A percentile compares a stretch with the other conserved stretches of the same genome.
phyloP scores from a whole-genome alignment of 2,113 vertebrate species.

The Spea multiplicata region DNA sequence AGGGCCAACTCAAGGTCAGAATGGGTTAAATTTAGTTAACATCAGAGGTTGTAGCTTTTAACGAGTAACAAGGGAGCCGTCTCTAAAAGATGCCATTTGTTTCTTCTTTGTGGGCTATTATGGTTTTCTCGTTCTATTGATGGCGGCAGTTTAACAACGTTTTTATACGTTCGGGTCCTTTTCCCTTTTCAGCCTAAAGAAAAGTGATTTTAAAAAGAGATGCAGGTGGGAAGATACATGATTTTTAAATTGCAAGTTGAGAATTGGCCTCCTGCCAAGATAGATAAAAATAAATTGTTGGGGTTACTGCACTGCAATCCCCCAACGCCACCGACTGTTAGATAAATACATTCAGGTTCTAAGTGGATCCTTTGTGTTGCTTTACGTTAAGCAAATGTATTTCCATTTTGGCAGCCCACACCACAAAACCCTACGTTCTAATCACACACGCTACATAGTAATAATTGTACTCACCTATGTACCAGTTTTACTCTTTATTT shows the following conservation, averaged over 20 bases:
- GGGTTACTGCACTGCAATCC: conserved; percentile 32
- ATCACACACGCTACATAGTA: conserved; percentile 11
- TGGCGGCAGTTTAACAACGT: conserved; percentile 76
- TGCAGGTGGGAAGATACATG: conserved; percentile 75
- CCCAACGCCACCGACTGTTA: not conserved
- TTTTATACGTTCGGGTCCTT: conserved; percentile 68
- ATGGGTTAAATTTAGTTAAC: conserved; percentile 76
- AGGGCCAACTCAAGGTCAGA: conserved; percentile 65
- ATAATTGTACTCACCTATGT: no score
- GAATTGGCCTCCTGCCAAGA: conserved; percentile 71
- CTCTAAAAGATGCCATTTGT: conserved; percentile 73
- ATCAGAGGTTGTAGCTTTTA: conserved; percentile 76
- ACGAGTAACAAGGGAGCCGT: conserved; percentile 69
- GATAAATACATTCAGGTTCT: conserved; percentile 40
- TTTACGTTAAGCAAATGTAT: not conserved
- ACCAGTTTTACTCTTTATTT: no score
- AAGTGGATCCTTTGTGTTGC: conserved; percentile 21
- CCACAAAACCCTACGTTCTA: not conserved
- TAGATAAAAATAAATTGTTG: conserved; percentile 70
- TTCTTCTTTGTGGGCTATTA: conserved; percentile 73
- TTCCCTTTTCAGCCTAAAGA: conserved; percentile 69
- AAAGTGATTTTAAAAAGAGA: conserved; percentile 63
- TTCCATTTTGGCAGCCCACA: not conserved
- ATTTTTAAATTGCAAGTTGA: conserved; percentile 70
- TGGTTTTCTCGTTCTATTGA: conserved; percentile 67